Evolutionary conservation across 2,113 vertebrate species (phyloP).

Genomic region (Emydura subglobosa): DNA sequence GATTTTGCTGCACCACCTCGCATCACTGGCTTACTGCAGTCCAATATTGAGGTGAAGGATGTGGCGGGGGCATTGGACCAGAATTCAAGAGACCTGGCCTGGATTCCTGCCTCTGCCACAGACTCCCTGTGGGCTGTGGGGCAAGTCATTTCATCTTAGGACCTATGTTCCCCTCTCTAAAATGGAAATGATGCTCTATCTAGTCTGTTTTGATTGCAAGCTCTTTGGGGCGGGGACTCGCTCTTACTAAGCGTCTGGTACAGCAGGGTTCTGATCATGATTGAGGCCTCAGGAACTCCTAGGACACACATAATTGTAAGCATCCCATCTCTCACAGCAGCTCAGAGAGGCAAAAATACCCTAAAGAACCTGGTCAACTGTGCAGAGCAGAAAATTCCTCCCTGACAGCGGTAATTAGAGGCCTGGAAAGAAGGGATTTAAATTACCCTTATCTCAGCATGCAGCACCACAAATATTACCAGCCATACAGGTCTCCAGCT

Average conservation of each 20-base stretch:
- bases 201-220: neutral
- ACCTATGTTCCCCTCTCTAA: neutral
- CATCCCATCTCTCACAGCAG: neutral
- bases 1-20: neutral
- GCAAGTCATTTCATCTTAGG: neutral
- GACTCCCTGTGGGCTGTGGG: neutral
- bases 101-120: neutral
- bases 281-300: neutral
- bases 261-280: fast-evolving
- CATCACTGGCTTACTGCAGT: neutral
- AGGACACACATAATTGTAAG: neutral
- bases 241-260: neutral
- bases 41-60: neutral
- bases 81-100: neutral
- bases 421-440: neutral
- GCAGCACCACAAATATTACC: neutral
- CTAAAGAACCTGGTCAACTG: neutral
- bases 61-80: neutral
- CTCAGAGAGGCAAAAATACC: neutral
- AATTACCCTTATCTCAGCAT: neutral
- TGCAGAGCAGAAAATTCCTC: neutral
- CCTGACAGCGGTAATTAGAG: neutral
- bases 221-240: neutral
- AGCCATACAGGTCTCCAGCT: neutral
- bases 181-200: neutral